Evolutionary conservation across 1,140 invertebrate genomes (phyloP), one percentile per base, ranked within the genome.

Genomic region (Camponotus vicinus): DNA sequence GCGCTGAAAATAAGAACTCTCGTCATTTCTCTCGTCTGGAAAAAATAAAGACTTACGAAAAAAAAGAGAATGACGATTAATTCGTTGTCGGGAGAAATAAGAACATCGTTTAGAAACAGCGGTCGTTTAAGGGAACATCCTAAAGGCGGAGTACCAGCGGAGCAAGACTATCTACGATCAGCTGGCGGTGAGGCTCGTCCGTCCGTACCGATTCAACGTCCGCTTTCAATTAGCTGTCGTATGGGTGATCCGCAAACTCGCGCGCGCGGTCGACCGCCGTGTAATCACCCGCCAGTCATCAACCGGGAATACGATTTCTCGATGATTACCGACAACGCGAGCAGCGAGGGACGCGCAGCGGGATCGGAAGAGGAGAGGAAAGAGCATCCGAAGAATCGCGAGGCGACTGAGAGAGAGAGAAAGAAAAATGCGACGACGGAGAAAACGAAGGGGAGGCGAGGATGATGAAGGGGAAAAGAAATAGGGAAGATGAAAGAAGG

Each of bases 221-320:
- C 78, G 78, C 78, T 70, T 80, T 80, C 78, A 80, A 80, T 80
- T 80, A 80, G 64, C 78, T 80, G 66, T 80, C 78, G 78, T 70
- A 70, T 37, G 37, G 66, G 45, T n/a, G 78, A 80, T 70, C 49
- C 78, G 78, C 78, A 32, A 80, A 80, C 64, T 59, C 66, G 78
- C 21, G 45, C 66, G 34, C 75, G 57, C 76, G 32, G 52, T 40
- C 42, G 64, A 27, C 63, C 78, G 78, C 66, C 78, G 66, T 80
- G 78, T 80, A 80, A 80, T 80, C 64, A 80, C 78, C 78, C 78
- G 78, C 66, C 78, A 80, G 78, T 70, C 66, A 80, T 80, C 66
- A 80, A 80, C 27, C 78, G n/a, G 66, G 78, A 80, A 80, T 57
- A 80, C 78, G 57, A 80, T 80, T 70, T 80, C 78, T 70, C 78